Evolutionary conservation across 1,140 invertebrate genomes (phyloP).

Genomic region (Archivesica marissinica): DNA sequence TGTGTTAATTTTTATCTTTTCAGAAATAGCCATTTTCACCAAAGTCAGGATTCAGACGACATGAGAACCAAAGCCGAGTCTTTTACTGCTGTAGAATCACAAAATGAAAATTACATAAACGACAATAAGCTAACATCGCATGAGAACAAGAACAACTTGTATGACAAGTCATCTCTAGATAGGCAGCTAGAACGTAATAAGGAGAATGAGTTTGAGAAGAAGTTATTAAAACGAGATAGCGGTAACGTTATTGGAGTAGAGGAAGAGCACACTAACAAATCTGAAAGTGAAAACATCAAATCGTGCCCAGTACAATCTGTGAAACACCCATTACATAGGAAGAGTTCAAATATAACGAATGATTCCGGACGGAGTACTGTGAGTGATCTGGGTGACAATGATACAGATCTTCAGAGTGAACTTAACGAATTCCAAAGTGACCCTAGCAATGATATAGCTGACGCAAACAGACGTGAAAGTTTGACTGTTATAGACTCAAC

Average conservation of each 20-base stretch:
- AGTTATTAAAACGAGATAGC: slow-evolving; percentile 34
- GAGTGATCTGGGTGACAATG: slow-evolving; percentile 69
- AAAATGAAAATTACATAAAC: slow-evolving; percentile 39
- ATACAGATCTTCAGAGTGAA: slow-evolving; percentile 39
- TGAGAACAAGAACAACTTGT: slow-evolving; percentile 29
- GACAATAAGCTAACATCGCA: slow-evolving; percentile 4
- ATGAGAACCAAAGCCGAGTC: slow-evolving; percentile 52
- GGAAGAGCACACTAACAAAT: slow-evolving; percentile 21
- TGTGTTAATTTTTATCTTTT: slow-evolving; percentile 27
- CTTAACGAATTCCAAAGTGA: slow-evolving; percentile 20
- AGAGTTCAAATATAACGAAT: slow-evolving; percentile 78
- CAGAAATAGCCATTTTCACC: slow-evolving; percentile 62
- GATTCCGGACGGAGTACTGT: slow-evolving; percentile 79
- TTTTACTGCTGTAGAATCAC: slow-evolving; percentile 21
- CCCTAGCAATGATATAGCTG: slow-evolving; percentile 41
- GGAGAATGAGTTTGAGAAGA: slow-evolving; percentile 51
- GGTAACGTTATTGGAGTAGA: slow-evolving; percentile 58
- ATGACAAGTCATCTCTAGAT: slow-evolving; percentile 6
- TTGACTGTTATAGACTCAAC: slow-evolving; percentile 74
- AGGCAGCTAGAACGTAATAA: slow-evolving; percentile 30
- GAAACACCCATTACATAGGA: slow-evolving; percentile 74
- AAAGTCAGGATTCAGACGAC: slow-evolving; percentile 50
- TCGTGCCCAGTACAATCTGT: not conserved
- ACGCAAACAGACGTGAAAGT: slow-evolving; percentile 67
- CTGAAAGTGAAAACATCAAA: slow-evolving; percentile 35